These are phyloP conservation scores for Drosophila fulvimacula DNA, from an alignment of 2,888 invertebrate species.

Conservation along the genomic window DNA sequence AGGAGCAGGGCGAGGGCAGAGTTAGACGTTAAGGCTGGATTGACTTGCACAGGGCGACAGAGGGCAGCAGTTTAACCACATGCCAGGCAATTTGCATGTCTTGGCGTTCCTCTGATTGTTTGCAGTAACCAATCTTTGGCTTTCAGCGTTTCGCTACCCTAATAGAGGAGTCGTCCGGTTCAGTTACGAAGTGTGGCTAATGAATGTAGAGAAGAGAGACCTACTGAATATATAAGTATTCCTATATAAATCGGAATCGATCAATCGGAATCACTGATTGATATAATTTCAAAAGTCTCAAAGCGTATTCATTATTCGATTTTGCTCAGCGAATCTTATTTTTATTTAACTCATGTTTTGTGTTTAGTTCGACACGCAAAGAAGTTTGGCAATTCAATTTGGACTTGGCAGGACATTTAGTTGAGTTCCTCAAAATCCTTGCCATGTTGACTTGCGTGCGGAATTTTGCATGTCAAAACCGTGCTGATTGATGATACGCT, in stretches of 20 bases:
- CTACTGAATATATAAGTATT: no score
- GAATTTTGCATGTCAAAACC: slow-evolving; percentile 64
- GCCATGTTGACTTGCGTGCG: slow-evolving; percentile 54
- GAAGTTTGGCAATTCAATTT: slow-evolving; percentile 47
- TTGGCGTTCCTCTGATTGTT: slow-evolving; percentile 52
- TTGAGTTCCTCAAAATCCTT: slow-evolving; percentile 32
- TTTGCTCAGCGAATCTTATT: not conserved
- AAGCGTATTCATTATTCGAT: not conserved
- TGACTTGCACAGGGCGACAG: slow-evolving; percentile 6
- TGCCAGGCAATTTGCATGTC: slow-evolving; percentile 33
- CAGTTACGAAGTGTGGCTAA: not conserved
- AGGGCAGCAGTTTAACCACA: slow-evolving; percentile 27
- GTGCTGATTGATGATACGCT: slow-evolving; percentile 63
- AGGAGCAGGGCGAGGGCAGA: not conserved
- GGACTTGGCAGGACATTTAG: slow-evolving; percentile 18
- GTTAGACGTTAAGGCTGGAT: not conserved
- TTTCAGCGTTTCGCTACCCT: slow-evolving; percentile 3
- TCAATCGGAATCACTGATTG: not conserved
- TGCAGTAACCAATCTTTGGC: slow-evolving; percentile 33
- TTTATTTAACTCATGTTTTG: not conserved
- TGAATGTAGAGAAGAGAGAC: not conserved
- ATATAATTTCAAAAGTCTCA: not conserved
- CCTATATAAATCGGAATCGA: not conserved
- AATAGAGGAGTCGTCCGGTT: not conserved
- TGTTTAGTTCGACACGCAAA: slow-evolving; percentile 48